Conservation (phyloP, 2,888 invertebrate species). For the Sympetrum striolatum region DNA sequence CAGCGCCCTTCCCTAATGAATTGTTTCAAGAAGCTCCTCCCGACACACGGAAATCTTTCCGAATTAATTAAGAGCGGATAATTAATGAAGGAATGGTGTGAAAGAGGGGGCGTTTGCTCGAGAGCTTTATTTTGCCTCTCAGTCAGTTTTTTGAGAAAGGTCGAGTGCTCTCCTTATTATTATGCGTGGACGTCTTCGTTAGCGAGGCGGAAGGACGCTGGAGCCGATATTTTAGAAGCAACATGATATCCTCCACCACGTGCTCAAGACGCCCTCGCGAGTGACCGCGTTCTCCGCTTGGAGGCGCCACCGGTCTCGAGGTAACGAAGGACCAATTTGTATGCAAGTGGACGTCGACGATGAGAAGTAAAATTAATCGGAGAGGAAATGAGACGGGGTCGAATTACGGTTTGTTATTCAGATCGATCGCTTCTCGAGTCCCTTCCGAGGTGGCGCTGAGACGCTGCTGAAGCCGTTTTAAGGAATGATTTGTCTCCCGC, state of each 20-base stretch:
- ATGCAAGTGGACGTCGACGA: slow-evolving; percentile 16
- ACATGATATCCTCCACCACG: neutral
- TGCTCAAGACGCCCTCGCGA: neutral
- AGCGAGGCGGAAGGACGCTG: slow-evolving; percentile 21
- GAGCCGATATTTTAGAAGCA: slow-evolving; percentile 8
- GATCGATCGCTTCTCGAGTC: no score
- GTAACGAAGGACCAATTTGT: slow-evolving; percentile 21
- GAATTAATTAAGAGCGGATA: slow-evolving; percentile 43
- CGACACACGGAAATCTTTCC: slow-evolving; percentile 37
- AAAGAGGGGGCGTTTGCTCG: neutral
- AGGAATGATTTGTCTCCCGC: no score
- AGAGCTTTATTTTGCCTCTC: neutral
- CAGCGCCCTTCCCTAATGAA: neutral
- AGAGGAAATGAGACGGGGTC: neutral
- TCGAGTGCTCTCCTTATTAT: slow-evolving; percentile 27
- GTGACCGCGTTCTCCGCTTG: no score
- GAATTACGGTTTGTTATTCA: neutral
- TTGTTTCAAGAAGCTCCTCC: slow-evolving; percentile 22
- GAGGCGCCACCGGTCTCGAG: neutral
- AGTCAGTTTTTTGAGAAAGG: neutral
- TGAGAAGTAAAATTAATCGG: neutral
- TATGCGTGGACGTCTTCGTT: slow-evolving; percentile 40
- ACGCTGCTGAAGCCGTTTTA: no score
- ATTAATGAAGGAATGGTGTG: slow-evolving; percentile 38
- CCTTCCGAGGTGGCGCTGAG: no score